Conservation (phyloP, 2,113 vertebrate species). For the Butorides virescens region DNA sequence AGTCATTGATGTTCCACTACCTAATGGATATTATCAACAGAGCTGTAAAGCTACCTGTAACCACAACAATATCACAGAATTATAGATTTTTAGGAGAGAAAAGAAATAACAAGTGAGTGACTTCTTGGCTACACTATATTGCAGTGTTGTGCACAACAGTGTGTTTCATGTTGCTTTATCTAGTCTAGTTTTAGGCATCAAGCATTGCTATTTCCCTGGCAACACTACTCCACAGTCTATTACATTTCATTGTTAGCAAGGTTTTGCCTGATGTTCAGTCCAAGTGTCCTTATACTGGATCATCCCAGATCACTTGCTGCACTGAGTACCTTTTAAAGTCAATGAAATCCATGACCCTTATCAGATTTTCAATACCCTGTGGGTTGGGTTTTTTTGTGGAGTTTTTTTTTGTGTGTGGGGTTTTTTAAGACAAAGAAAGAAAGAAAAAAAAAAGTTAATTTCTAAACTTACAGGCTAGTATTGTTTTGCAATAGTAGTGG, state of each 20-base stretch:
- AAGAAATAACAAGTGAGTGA: background rate
- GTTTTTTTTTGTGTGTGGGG: background rate
- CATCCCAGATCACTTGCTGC: background rate
- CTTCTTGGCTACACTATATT: background rate
- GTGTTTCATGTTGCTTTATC: background rate
- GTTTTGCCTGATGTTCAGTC: background rate
- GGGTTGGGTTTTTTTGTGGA: background rate
- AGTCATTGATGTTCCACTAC: background rate
- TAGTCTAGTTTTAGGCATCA: background rate
- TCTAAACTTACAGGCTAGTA: background rate
- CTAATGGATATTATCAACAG: background rate
- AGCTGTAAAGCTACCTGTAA: background rate
- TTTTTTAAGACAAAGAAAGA: background rate
- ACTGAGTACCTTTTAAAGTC: background rate
- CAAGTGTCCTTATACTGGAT: background rate
- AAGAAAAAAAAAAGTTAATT: background rate
- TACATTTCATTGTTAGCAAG: background rate
- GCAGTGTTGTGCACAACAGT: background rate
- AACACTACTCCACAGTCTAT: conserved; percentile 1
- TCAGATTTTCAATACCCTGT: background rate
- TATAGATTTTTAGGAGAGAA: background rate
- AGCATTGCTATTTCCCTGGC: background rate
- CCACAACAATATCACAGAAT: background rate
- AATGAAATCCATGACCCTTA: background rate
- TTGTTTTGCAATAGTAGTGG: background rate